A percentile compares a stretch with the other conserved stretches of the same genome.
phyloP scores from a whole-genome alignment of 2,797 vertebrate genomes.

The Enteromius treurensis region DNA sequence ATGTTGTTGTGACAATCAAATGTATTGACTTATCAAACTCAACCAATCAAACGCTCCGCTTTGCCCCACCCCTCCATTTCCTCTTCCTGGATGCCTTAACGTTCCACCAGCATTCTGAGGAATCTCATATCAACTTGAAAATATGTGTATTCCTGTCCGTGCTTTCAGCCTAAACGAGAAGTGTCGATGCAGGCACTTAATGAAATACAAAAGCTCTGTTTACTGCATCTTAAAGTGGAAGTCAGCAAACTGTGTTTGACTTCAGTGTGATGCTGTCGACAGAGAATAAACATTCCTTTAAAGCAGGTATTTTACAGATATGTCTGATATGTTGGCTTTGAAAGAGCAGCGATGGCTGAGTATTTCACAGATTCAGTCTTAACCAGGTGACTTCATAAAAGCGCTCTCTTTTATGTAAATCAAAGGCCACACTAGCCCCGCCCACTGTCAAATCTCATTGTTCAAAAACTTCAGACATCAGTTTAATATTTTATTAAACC shows the following conservation, averaged over 20 bases:
- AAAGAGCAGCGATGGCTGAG: neutral
- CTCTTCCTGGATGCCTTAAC: neutral
- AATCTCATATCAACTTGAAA: slow-evolving; percentile 14
- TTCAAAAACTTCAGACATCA: neutral
- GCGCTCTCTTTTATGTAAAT: neutral
- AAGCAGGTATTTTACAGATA: neutral
- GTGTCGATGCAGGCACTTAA: no score
- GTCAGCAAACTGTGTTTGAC: neutral
- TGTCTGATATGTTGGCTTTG: neutral
- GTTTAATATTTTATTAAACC: neutral
- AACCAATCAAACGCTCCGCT: neutral
- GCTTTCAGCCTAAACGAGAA: neutral
- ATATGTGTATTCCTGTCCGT: neutral
- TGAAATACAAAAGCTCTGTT: neutral
- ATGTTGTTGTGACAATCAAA: slow-evolving; percentile 24
- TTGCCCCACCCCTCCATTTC: neutral
- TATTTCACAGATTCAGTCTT: neutral
- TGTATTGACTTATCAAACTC: neutral
- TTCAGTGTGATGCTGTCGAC: neutral
- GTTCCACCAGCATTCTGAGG: slow-evolving; percentile 1
- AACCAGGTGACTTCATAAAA: neutral
- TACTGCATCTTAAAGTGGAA: neutral
- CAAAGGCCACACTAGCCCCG: neutral
- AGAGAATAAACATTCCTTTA: slow-evolving; percentile 5
- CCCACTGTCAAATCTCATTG: neutral